phyloP scores from a whole-genome alignment of 2,113 vertebrate genomes.

The Sminthopsis crassicaudata region DNA sequence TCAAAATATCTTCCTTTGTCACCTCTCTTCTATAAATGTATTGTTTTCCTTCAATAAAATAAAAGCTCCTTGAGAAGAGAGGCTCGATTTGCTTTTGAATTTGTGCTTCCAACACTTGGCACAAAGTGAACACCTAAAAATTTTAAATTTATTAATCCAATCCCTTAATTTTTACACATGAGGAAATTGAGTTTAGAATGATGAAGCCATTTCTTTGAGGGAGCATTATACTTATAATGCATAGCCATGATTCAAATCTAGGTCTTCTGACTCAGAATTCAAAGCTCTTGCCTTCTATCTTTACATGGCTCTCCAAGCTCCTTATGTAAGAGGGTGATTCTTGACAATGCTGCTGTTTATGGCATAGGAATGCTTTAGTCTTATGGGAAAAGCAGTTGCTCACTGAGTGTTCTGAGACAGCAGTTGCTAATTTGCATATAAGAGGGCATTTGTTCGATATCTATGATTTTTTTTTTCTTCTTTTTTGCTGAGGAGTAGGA shows the following conservation, averaged over 20 bases:
- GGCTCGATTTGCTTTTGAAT: neutral
- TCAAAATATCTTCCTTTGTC: neutral
- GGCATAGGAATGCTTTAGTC: neutral
- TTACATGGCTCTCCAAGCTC: neutral
- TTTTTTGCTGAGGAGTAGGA: neutral
- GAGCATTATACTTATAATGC: neutral
- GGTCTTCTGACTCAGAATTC: neutral
- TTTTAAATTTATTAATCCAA: neutral
- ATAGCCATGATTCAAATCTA: neutral
- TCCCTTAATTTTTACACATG: neutral
- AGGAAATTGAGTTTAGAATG: neutral
- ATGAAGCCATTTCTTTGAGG: neutral
- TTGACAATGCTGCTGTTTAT: neutral
- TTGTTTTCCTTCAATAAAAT: neutral
- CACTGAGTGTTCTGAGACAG: neutral
- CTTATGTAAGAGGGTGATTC: neutral
- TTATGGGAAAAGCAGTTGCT: neutral
- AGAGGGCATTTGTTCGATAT: neutral
- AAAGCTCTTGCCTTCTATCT: neutral
- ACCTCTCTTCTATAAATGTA: neutral
- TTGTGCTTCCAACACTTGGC: neutral
- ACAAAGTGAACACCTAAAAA: neutral
- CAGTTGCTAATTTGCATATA: neutral
- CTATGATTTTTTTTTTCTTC: neutral
- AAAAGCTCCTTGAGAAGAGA: neutral